Conservation (phyloP, 2,888 invertebrate genomes). For the Drosophila buzzatii region DNA sequence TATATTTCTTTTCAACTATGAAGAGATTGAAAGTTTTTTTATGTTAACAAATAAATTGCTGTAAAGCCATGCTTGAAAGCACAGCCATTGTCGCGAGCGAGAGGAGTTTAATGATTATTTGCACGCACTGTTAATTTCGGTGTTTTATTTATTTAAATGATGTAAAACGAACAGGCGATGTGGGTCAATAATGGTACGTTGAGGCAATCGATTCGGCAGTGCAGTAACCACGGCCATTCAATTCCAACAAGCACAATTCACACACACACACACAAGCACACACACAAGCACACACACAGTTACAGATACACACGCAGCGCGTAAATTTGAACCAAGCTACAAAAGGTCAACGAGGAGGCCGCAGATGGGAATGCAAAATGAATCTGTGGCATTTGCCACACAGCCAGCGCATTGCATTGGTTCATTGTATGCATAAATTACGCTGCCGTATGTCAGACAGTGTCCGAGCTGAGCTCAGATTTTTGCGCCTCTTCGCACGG, state of each 20-base stretch:
- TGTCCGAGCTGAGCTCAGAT: conserved; percentile 22
- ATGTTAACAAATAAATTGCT: not conserved
- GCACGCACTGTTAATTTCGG: conserved; percentile 5
- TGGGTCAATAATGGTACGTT: conserved; percentile 67
- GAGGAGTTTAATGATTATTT: conserved; percentile 12
- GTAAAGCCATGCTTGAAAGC: not conserved
- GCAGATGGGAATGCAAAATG: conserved; percentile 53
- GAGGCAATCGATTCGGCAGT: conserved; percentile 45
- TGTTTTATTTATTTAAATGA: conserved; percentile 57
- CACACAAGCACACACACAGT: too few relatives aligned
- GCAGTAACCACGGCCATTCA: conserved; percentile 33
- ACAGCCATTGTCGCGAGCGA: not conserved
- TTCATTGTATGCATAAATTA: conserved; percentile 80
- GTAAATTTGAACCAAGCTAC: conserved; percentile 46
- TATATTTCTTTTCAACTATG: not conserved
- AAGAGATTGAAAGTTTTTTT: not conserved
- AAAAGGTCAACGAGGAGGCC: conserved; percentile 36
- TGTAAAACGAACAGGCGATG: conserved; percentile 58
- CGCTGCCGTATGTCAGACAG: conserved; percentile 69
- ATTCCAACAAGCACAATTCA: conserved; percentile 34
- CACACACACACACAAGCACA: conserved; percentile 2
- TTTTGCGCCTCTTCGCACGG: conserved; percentile 30
- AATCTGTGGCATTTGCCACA: conserved; percentile 49
- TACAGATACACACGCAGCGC: conserved; percentile 14
- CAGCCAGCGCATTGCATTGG: conserved; percentile 51